These are phyloP conservation scores for Hyles lineata DNA, from an alignment of 2,888 invertebrate genomes.

Conservation along the genomic window DNA sequence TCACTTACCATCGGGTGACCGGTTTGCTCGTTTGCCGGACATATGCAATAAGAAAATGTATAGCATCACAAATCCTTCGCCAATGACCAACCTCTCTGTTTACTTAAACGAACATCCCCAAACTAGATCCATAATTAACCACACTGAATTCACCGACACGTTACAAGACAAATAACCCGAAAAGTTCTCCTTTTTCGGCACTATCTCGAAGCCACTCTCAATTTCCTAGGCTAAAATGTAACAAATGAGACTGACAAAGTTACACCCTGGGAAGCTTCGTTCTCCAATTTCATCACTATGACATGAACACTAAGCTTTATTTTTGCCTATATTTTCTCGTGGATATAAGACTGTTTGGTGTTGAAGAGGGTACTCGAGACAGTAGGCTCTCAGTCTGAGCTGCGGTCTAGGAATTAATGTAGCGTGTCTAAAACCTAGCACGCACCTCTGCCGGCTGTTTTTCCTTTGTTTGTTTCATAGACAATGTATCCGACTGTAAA, in stretches of 20 bases:
- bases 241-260: conserved; percentile 55
- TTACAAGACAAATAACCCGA: not conserved
- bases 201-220: conserved; percentile 56
- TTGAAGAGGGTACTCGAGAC: conserved; percentile 29
- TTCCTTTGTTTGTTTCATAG: conserved; percentile 59
- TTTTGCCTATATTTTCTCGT: conserved; percentile 1
- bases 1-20: too few species aligned
- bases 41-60: too few species aligned
- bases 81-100: not conserved
- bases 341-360: conserved; percentile 32
- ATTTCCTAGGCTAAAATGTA: conserved; percentile 60
- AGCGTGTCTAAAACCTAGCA: conserved; percentile 73
- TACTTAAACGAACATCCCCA: not conserved
- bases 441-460: conserved; percentile 64
- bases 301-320: not conserved
- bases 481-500: conserved; percentile 51
- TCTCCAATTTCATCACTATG: conserved; percentile 25
- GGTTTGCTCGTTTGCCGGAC: too few species aligned
- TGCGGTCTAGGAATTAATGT: conserved; percentile 80
- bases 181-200: conserved; percentile 31
- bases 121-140: not conserved
- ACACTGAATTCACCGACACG: not conserved
- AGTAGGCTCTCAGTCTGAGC: conserved; percentile 38
- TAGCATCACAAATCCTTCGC: too few species aligned
- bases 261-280: conserved; percentile 37